These are phyloP conservation scores for Streptopelia turtur DNA, from an alignment of 2,797 vertebrate genomes.

Conservation along the genomic window DNA sequence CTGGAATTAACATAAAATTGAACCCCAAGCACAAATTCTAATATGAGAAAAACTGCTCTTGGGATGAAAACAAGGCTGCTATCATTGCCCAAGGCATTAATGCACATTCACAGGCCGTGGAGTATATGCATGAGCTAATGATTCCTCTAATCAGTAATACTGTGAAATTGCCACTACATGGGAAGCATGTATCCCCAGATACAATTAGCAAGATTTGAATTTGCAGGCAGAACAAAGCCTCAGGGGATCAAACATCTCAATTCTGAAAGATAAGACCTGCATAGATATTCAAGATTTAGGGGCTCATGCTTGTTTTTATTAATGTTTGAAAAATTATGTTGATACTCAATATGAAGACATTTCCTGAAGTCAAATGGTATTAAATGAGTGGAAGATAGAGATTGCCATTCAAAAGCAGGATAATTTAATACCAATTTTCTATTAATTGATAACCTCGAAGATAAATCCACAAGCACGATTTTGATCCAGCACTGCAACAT, in stretches of 20 bases:
- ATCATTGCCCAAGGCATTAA: neutral
- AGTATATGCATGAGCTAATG: neutral
- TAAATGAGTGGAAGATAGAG: neutral
- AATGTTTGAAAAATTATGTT: neutral
- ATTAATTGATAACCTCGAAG: neutral
- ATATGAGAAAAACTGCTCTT: neutral
- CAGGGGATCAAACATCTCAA: neutral
- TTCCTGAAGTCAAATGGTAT: neutral
- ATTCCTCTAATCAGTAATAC: neutral
- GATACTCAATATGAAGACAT: neutral
- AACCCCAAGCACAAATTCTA: neutral
- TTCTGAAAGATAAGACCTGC: neutral
- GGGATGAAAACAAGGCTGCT: neutral
- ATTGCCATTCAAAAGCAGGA: neutral
- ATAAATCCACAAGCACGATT: neutral
- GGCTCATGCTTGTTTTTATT: neutral
- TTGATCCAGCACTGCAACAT: neutral
- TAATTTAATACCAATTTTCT: neutral
- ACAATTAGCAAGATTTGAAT: neutral
- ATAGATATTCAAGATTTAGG: neutral
- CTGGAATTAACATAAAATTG: neutral
- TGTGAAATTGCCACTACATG: neutral
- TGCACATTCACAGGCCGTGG: neutral
- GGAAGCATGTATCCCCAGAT: neutral
- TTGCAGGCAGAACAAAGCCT: neutral